These are phyloP conservation scores for Zaprionus lachaisei DNA, from an alignment of 1,140 invertebrate species.

Conservation along the genomic window DNA sequence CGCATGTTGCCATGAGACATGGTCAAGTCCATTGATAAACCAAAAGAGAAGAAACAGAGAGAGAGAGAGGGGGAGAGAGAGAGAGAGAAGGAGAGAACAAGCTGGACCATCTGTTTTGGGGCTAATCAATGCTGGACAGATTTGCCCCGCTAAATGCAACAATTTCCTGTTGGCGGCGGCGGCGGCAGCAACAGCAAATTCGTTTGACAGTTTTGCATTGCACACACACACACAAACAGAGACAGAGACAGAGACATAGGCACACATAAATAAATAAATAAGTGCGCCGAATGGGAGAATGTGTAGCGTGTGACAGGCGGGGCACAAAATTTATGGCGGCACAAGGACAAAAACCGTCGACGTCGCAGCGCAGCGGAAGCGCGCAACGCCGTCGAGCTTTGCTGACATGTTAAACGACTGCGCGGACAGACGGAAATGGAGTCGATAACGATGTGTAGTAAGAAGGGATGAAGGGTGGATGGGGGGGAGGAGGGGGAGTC, in stretches of 20 bases:
- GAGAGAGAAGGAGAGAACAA: neutral
- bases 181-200: constrained; percentile 43
- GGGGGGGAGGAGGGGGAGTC: neutral
- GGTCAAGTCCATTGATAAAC: constrained; percentile 51
- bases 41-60: neutral
- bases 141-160: constrained; percentile 53
- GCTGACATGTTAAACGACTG: constrained; percentile 80
- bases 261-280: constrained; percentile 79
- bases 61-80: neutral
- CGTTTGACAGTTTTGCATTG: constrained; percentile 60
- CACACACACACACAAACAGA: constrained; percentile 39
- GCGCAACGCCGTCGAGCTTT: constrained; percentile 25
- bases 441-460: constrained; percentile 1
- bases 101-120: constrained; percentile 45
- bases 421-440: neutral
- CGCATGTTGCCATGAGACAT: constrained; percentile 48
- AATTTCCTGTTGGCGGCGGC: constrained; percentile 36
- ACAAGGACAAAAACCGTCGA: constrained; percentile 73
- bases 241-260: neutral
- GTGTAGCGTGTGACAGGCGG: constrained; percentile 70
- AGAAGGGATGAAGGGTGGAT: neutral
- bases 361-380: constrained; percentile 36
- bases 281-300: constrained; percentile 52
- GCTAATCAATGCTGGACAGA: constrained; percentile 54
- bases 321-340: constrained; percentile 75